Evolutionary conservation across 1,140 invertebrate genomes (phyloP).

Genomic region (Dendrolimus punctatus): DNA sequence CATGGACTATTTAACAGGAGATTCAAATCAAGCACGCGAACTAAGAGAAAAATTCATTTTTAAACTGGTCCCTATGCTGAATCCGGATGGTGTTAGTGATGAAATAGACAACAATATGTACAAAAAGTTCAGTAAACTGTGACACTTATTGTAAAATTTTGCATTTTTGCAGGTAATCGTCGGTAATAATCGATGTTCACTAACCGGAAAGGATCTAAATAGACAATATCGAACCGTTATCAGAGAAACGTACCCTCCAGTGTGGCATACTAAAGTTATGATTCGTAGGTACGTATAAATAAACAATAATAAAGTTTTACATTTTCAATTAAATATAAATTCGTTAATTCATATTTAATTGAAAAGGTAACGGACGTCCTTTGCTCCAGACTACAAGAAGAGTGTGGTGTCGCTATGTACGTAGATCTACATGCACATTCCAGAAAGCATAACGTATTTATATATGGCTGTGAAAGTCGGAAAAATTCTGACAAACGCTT

Average conservation of each 20-base stretch:
- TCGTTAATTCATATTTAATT: too few relatives aligned
- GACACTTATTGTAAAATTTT: slow-evolving; percentile 11
- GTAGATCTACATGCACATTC: slow-evolving; percentile 98
- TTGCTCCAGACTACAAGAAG: slow-evolving; percentile 83
- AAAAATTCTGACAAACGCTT: slow-evolving; percentile 83
- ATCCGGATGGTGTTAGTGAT: slow-evolving; percentile 90
- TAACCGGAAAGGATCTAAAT: slow-evolving; percentile 91
- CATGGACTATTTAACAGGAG: slow-evolving; percentile 91
- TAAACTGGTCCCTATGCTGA: slow-evolving; percentile 96
- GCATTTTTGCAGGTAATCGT: slow-evolving; percentile 78
- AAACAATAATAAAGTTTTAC: too few relatives aligned
- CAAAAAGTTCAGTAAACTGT: neutral
- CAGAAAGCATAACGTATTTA: slow-evolving; percentile 94
- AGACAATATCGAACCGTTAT: slow-evolving; percentile 91
- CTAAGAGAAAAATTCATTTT: slow-evolving; percentile 96
- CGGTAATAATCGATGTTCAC: slow-evolving; percentile 91
- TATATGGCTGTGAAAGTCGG: slow-evolving; percentile 95
- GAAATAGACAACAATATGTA: slow-evolving; percentile 16
- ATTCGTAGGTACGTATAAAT: slow-evolving; percentile 78
- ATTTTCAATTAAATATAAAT: too few relatives aligned
- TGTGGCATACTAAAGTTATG: slow-evolving; percentile 94
- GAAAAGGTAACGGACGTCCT: neutral
- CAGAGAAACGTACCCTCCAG: slow-evolving; percentile 91
- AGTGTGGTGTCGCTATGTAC: slow-evolving; percentile 93
- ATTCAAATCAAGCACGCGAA: slow-evolving; percentile 82